phyloP scores from a whole-genome alignment of 2,888 invertebrate genomes.

The Plemyria rubiginata region DNA sequence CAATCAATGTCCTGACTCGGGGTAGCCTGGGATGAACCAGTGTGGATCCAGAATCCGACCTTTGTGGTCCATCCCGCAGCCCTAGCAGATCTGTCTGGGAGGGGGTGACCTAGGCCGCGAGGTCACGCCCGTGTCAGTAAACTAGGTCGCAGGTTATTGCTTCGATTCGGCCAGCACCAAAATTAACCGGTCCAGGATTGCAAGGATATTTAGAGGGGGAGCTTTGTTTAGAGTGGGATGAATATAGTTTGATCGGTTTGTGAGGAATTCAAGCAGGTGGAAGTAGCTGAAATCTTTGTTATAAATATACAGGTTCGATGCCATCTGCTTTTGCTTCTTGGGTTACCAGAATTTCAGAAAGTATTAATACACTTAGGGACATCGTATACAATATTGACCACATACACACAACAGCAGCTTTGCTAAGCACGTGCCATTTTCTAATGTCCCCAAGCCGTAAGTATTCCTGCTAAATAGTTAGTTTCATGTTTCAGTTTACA shows the following conservation, averaged over 20 bases:
- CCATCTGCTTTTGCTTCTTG: too few species aligned
- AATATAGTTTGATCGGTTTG: slow-evolving; percentile 1
- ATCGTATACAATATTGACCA: too few species aligned
- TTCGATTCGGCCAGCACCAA: slow-evolving; percentile 62
- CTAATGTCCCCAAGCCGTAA: not conserved
- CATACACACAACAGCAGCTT: too few species aligned
- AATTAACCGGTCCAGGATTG: slow-evolving; percentile 59
- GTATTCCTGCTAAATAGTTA: not conserved
- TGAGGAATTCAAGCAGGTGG: not conserved
- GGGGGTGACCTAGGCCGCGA: slow-evolving; percentile 66
- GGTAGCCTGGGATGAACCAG: not conserved
- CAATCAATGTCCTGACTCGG: too few species aligned
- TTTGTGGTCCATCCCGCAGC: slow-evolving; percentile 15
- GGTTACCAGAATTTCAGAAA: too few species aligned
- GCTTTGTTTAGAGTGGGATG: slow-evolving; percentile 12
- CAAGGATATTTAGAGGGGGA: slow-evolving; percentile 9
- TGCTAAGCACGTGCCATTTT: not conserved
- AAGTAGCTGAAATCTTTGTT: not conserved
- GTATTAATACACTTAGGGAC: too few species aligned
- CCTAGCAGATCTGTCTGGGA: slow-evolving; percentile 42
- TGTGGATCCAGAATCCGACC: slow-evolving; percentile 6
- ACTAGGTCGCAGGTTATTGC: slow-evolving; percentile 73
- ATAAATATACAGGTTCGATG: not conserved
- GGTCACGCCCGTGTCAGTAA: slow-evolving; percentile 75
- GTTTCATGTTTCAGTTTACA: too few species aligned